Percentiles rank a stretch among this genome's conserved stretches.
Evolutionary conservation across 2,113 vertebrate species (phyloP).

Genomic region (Rhagologus leucostigma): DNA sequence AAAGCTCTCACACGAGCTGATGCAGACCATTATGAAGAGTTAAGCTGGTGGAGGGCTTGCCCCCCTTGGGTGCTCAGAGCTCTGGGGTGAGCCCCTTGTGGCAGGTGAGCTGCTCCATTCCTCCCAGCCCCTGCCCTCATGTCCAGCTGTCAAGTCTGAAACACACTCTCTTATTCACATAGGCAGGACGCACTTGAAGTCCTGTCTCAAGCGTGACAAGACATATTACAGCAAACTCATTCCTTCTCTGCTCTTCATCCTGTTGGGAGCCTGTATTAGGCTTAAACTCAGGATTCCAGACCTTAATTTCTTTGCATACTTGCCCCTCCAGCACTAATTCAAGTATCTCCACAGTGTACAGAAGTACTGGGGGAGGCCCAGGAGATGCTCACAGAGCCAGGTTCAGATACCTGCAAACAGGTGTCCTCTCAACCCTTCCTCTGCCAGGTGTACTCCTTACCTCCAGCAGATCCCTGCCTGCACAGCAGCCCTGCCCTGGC

Average conservation of each 20-base stretch:
- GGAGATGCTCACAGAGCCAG: background rate
- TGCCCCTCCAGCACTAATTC: background rate
- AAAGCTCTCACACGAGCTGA: background rate
- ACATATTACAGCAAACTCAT: background rate
- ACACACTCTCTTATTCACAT: background rate
- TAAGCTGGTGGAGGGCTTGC: background rate
- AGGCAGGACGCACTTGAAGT: background rate
- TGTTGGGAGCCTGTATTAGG: background rate
- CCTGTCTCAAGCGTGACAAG: background rate
- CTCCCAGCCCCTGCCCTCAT: background rate
- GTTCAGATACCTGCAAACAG: background rate
- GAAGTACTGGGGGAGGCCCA: background rate
- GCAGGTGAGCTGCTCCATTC: background rate
- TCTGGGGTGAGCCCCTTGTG: fast-evolving
- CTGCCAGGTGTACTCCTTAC: background rate
- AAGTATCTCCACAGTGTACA: background rate
- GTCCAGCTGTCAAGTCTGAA: background rate
- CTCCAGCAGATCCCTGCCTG: background rate
- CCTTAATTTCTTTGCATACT: background rate
- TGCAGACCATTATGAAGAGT: background rate
- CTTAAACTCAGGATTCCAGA: background rate
- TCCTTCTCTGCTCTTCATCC: background rate
- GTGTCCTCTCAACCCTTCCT: background rate
- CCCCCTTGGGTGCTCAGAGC: background rate
- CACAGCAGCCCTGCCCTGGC: background rate